A percentile compares a stretch with the other conserved stretches of the same genome.
phyloP scores from a whole-genome alignment of 2,797 vertebrate species.

The Enteromius afrohamiltoni region DNA sequence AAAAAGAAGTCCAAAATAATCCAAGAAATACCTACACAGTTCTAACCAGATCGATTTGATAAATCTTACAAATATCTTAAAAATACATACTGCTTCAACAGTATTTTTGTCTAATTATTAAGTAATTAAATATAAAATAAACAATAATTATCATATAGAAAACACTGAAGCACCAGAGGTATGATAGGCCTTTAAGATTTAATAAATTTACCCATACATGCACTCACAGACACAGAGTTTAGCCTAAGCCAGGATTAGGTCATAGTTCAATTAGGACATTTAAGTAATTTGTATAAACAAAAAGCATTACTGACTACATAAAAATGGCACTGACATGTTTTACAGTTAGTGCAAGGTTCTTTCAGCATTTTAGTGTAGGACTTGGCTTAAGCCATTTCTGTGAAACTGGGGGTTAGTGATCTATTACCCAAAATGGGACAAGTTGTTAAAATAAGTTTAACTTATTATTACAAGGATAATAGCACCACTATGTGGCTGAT shows the following conservation, averaged over 20 bases:
- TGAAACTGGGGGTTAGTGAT: background rate
- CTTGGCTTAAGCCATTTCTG: too few relatives aligned
- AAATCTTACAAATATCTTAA: too few relatives aligned
- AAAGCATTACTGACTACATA: too few relatives aligned
- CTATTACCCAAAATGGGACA: background rate
- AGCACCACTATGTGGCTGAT: conserved; percentile 16
- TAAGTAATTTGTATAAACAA: too few relatives aligned
- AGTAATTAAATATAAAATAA: background rate
- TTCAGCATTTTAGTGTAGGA: too few relatives aligned
- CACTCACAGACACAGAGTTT: too few relatives aligned
- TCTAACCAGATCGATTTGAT: background rate
- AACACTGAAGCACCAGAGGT: background rate
- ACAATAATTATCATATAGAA: background rate
- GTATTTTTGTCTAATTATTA: background rate
- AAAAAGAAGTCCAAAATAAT: too few relatives aligned
- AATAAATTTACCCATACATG: background rate
- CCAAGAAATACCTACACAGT: background rate
- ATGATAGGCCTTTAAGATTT: background rate
- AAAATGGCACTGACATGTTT: too few relatives aligned
- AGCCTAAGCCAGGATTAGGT: too few relatives aligned
- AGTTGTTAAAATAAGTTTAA: background rate
- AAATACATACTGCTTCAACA: background rate
- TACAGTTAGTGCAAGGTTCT: too few relatives aligned
- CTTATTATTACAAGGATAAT: background rate
- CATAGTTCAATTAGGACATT: too few relatives aligned